These are phyloP conservation scores for Lucilia cuprina DNA, from an alignment of 1,140 invertebrate genomes.

Conservation along the genomic window DNA sequence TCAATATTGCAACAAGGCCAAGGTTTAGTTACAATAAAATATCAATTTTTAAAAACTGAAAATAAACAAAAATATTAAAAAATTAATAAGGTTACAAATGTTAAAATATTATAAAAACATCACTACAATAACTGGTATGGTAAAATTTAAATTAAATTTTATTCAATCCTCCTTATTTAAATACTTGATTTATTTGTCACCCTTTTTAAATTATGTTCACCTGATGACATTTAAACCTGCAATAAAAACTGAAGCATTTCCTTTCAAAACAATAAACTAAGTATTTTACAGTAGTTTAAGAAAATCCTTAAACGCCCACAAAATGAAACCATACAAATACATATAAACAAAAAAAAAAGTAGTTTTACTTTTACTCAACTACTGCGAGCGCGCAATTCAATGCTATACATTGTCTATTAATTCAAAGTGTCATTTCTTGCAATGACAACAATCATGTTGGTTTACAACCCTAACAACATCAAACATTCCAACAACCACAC, in stretches of 20 bases:
- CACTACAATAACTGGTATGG: too few species aligned
- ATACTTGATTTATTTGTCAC: too few species aligned
- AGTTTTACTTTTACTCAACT: too few species aligned
- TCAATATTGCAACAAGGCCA: too few species aligned
- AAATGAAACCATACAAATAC: not conserved
- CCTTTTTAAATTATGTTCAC: not conserved
- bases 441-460: not conserved
- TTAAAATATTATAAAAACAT: too few species aligned
- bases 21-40: too few species aligned
- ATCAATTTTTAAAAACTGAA: too few species aligned
- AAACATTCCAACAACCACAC: not conserved
- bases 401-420: not conserved
- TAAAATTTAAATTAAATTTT: too few species aligned
- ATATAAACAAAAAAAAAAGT: not conserved
- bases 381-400: not conserved
- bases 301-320: not conserved
- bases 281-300: not conserved
- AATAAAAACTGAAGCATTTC: not conserved
- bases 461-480: not conserved
- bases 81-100: too few species aligned
- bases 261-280: not conserved
- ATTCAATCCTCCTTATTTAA: too few species aligned
- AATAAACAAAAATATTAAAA: too few species aligned
- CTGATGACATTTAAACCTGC: not conserved
- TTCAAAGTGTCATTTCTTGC: not conserved